Conservation (phyloP, 1,140 invertebrate species). For the Drosophila rhopaloa region DNA sequence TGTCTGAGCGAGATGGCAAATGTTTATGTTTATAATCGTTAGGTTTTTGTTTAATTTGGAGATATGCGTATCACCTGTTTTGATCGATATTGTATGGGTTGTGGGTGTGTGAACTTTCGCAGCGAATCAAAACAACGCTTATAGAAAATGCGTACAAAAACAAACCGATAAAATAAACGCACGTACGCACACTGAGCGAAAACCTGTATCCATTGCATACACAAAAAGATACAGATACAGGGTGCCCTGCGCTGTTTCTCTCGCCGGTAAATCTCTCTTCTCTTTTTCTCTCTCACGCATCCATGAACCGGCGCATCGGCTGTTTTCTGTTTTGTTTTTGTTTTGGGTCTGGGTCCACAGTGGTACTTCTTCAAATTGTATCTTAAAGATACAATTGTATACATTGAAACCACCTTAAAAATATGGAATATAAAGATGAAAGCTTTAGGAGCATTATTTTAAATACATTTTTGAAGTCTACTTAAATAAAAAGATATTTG, state of each 20-base stretch:
- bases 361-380: neutral
- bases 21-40: constrained; percentile 24
- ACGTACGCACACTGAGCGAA: constrained; percentile 45
- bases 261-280: constrained; percentile 31
- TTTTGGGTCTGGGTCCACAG: constrained; percentile 51
- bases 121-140: constrained; percentile 29
- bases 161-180: constrained; percentile 36
- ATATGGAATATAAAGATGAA: too few relatives aligned
- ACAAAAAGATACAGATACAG: constrained; percentile 36
- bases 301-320: constrained; percentile 66
- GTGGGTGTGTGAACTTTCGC: constrained; percentile 30
- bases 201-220: constrained; percentile 55
- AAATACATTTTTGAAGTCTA: too few relatives aligned
- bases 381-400: too few relatives aligned
- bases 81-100: neutral
- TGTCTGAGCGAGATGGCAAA: constrained; percentile 30
- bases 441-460: too few relatives aligned
- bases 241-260: constrained; percentile 55
- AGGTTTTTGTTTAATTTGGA: constrained; percentile 1
- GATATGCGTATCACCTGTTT: constrained; percentile 21
- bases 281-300: constrained; percentile 38
- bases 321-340: constrained; percentile 72
- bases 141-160: constrained; percentile 61
- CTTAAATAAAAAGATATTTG: too few relatives aligned
- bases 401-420: too few relatives aligned